Evolutionary conservation across 2,113 vertebrate species (phyloP).

Genomic region (Eclectus roratus): DNA sequence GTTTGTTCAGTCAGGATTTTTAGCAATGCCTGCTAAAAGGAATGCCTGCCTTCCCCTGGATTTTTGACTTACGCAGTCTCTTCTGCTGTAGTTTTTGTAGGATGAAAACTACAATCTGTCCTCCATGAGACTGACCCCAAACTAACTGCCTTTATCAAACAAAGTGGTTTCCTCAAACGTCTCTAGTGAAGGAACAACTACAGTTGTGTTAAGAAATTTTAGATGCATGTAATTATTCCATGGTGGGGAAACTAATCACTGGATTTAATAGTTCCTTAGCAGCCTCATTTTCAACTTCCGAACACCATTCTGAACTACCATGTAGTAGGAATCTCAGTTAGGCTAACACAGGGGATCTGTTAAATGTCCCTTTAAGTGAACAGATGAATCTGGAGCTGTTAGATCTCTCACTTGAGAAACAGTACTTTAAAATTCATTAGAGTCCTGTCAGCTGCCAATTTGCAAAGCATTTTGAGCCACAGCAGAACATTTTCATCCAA

Average conservation of each 20-base stretch:
- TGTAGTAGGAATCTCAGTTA: not conserved
- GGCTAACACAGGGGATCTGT: not conserved
- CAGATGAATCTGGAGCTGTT: slow-evolving; percentile 21
- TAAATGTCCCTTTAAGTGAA: slow-evolving; percentile 22
- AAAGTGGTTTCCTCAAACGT: not conserved
- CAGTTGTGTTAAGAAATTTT: slow-evolving; percentile 20
- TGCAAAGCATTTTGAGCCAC: slow-evolving; percentile 18
- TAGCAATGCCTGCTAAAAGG: not conserved
- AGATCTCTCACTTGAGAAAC: slow-evolving; percentile 9
- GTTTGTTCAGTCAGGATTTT: not conserved
- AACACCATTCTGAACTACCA: not conserved
- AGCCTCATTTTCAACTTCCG: slow-evolving; percentile 18
- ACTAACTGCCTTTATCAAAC: not conserved
- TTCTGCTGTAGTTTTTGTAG: not conserved
- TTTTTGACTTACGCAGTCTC: not conserved
- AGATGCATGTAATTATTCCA: slow-evolving; percentile 27
- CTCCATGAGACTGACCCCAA: not conserved
- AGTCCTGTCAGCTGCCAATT: slow-evolving; percentile 30
- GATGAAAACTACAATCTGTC: not conserved
- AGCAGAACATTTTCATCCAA: not conserved
- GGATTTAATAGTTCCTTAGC: slow-evolving; percentile 2
- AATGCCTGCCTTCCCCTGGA: not conserved
- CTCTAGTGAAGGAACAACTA: slow-evolving; percentile 27
- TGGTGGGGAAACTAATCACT: not conserved
- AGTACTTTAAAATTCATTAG: slow-evolving; percentile 24